Evolutionary conservation across 2,113 vertebrate genomes (phyloP), one percentile per base, ranked within the genome.

Genomic region (Dicrurus megarhynchus): DNA sequence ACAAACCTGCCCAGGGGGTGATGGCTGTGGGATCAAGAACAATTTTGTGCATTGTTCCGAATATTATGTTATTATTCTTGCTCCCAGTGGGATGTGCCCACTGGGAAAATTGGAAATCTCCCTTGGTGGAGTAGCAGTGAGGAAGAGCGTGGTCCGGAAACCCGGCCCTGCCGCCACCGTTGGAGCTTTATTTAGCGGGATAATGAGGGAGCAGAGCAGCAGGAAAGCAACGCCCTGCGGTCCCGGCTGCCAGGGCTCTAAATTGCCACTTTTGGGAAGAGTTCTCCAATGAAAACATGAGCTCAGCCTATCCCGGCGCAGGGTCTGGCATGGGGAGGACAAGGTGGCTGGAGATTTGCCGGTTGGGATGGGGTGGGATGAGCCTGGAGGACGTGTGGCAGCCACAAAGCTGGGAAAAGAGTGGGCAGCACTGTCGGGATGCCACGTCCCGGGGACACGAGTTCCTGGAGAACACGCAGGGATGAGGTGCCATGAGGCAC

Each of bases 181-280:
- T n/a, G 4, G 59, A 44, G 92, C 95, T 96, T 94, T 95, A 89
- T 96, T 77, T 90, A 95, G 95, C 9, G 1, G 77, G 60, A 53
- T 97, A 97, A 97, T 97, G 92, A 96, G 92, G 78, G 95, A 76
- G 76, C 81, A 77, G 76, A 37, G 4, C n/a, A 5, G 93, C 89
- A 96, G 94, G 95, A 95, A 94, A 95, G 93, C 57, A 94, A 91
- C 94, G 47, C 96, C 91, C 95, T 95, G 94, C 0, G 57, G 89
- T 89, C 73, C 11, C 0, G 2, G 44, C 69, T 84, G 46, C 75
- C 0, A 1, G 37, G 46, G 42, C 33, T 86, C 52, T 61, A 94
- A 95, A 94, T 93, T 94, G 91, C 83, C 71, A 71, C 88, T 84
- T 85, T 87, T 41, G 79, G 78, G 71, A 75, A 88, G 84, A 78